Percentiles rank a stretch among this genome's conserved stretches.
Conservation (phyloP, 2,888 invertebrate species). For the Drosophila infuscata region DNA sequence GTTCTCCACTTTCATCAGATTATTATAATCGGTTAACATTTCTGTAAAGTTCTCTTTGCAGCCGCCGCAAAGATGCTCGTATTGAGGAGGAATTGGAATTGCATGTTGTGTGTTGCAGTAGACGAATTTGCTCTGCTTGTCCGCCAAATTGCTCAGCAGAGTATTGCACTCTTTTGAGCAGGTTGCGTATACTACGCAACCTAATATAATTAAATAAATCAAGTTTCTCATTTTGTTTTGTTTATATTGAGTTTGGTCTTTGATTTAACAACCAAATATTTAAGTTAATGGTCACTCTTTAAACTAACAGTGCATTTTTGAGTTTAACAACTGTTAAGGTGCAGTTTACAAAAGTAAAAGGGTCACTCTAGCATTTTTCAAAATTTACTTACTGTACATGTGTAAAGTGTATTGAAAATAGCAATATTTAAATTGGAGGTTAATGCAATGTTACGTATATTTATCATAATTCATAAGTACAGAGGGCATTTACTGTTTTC, state of each 20-base stretch:
- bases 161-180: conserved; percentile 26
- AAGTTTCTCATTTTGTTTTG: conserved; percentile 22
- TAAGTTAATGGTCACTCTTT: neutral
- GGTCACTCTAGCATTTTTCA: neutral
- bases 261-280: neutral
- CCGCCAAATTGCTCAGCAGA: conserved; percentile 46
- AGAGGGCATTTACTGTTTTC: neutral
- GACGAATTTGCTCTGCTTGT: conserved; percentile 56
- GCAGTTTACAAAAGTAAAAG: neutral
- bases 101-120: conserved; percentile 65
- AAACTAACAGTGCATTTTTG: neutral
- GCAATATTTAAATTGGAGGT: neutral
- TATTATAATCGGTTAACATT: conserved; percentile 30
- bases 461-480: neutral
- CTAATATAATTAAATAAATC: conserved; percentile 12
- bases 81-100: conserved; percentile 41
- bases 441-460: neutral
- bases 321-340: conserved; percentile 25
- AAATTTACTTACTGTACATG: neutral
- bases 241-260: neutral
- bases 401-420: neutral
- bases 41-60: conserved; percentile 22
- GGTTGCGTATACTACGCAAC: neutral
- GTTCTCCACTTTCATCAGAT: conserved; percentile 34
- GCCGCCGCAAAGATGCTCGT: conserved; percentile 49